Evolutionary conservation across 1,140 invertebrate genomes (phyloP), one percentile per base, ranked within the genome.

Genomic region (Ips nitidus): DNA sequence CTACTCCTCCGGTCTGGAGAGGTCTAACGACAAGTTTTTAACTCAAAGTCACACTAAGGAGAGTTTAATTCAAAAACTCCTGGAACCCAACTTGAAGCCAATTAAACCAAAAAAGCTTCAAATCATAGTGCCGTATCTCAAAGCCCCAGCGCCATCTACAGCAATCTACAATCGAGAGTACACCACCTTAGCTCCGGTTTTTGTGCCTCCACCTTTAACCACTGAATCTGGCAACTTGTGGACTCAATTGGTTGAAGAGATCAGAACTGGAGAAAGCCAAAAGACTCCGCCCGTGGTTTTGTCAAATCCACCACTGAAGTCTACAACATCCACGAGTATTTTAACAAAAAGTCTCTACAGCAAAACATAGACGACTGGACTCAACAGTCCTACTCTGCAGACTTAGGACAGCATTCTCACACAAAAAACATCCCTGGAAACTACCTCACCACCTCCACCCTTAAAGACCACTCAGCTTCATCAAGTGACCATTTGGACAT

Each of bases 361-460:
- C 90, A 91, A 74, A 92, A 91, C 72, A 93, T 93, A 47, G 91
- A 93, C 75, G 89, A 90, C 43, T 93, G 91, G 91, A 93, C 91
- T 1, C 89, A 90, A 73, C 89, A 92, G 82, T 89, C 90, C 79
- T 90, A 85, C 4, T 85, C 84, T 52, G 76, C 83, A n/a, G 2
- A 37, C 1, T 37, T 42, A 47, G 6, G 53, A 39, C 1, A 52
- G 37, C 52, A 55, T 7, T 41, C 61, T 4, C 45, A 71, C 6
- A 87, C 88, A 8, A 93, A 92, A 79, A 85, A 89, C 78, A 93
- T 93, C 69, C 91, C 91, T 45, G 83, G 87, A 4, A 88, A 91
- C 74, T 93, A 89, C 79, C 84, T 92, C n/a, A 90, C 88, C 1
- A 89, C 89, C 73, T 77, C 81, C 2, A n/a, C 39, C 8, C 22